A percentile compares a stretch with the other conserved stretches of the same genome.
Conservation (phyloP, 2,113 vertebrate species). For the Tragelaphus strepsiceros region DNA sequence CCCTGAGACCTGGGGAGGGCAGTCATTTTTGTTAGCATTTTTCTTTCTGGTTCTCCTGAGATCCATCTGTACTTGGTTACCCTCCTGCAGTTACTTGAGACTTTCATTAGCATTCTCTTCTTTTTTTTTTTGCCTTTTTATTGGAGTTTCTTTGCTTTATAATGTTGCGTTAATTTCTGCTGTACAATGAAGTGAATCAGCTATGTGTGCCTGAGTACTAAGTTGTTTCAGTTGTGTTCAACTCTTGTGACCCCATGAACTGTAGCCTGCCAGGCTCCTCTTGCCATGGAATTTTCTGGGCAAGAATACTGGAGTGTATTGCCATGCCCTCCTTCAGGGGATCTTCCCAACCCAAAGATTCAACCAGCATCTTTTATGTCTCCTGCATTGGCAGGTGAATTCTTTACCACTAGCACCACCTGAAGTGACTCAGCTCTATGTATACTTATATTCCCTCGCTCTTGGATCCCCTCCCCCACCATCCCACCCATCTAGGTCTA, state of each 20-base stretch:
- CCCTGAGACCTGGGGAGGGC: neutral
- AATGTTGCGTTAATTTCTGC: neutral
- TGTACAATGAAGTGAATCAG: neutral
- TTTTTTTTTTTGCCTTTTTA: neutral
- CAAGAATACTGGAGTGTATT: neutral
- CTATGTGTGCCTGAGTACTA: neutral
- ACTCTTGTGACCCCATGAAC: neutral
- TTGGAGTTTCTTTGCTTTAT: neutral
- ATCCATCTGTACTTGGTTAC: neutral
- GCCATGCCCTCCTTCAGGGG: neutral
- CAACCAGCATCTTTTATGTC: neutral
- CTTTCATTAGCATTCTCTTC: neutral
- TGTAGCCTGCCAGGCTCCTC: neutral
- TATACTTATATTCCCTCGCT: neutral
- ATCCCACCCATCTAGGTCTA: neutral
- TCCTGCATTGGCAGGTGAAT: neutral
- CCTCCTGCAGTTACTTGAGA: neutral
- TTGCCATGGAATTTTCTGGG: neutral
- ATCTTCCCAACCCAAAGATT: neutral
- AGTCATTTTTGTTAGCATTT: neutral
- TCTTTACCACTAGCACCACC: neutral
- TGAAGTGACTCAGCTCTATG: neutral
- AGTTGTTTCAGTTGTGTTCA: neutral
- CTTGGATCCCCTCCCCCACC: neutral
- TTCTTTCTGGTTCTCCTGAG: neutral